Conservation (phyloP, 2,113 vertebrate species). For the Columba janthina region DNA sequence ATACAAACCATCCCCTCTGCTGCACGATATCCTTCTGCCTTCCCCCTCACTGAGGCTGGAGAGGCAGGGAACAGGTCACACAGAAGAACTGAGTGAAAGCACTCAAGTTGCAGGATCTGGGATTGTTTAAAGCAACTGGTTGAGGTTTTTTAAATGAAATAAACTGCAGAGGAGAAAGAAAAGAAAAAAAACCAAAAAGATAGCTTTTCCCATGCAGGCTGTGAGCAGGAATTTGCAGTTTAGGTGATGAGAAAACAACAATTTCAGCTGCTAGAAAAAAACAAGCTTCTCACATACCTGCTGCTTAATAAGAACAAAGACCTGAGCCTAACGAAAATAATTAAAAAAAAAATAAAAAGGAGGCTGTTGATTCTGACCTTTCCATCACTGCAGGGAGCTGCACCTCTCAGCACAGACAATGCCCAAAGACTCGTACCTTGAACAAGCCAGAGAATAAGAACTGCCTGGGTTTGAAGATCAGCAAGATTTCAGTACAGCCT, state of each 20-base stretch:
- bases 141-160: not conserved
- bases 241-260: not conserved
- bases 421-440: not conserved
- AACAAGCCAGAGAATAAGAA: not conserved
- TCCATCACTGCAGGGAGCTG: not conserved
- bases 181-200: no score
- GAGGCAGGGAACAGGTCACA: not conserved
- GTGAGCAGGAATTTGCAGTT: not conserved
- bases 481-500: not conserved
- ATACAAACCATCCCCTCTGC: not conserved
- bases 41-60: not conserved
- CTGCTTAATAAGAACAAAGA: not conserved
- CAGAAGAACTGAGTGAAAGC: not conserved
- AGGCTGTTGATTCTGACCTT: not conserved
- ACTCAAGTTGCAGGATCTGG: rapidly evolving
- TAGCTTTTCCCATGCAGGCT: not conserved
- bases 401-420: not conserved
- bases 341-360: not conserved
- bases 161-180: no score
- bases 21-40: not conserved
- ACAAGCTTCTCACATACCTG: not conserved
- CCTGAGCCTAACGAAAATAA: not conserved
- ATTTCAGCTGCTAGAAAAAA: not conserved
- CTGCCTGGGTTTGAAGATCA: not conserved
- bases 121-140: not conserved